Evolutionary conservation across 2,797 vertebrate species (phyloP), one percentile per base, ranked within the genome.

Genomic region (Schizopygopsis pylzovi): DNA sequence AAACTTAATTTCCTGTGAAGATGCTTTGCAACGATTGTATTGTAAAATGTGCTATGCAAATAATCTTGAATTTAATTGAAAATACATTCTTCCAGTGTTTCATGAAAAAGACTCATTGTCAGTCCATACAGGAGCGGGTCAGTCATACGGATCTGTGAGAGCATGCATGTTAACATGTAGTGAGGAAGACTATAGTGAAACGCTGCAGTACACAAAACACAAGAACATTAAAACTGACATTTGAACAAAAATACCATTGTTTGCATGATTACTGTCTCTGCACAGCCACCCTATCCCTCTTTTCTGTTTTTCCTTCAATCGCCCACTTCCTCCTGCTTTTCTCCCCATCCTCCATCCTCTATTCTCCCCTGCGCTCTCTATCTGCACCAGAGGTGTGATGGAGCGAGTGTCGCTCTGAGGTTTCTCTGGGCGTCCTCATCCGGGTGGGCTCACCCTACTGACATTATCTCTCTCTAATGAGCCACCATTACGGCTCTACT

Each of bases 391-490:
- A 79, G 85, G 87, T 65, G 43, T 54, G 81, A 76, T 78, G 85
- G 73, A 81, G 73, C 54, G 79, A 86, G 63, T 52, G 47, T 75
- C 52, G 86, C 83, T 81, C 43, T 77, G 63, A 87, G 84, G 81
- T 68, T 75, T 84, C 86, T 89, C 75, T 61, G 63, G 79, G 84
- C 76, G 70, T 84, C 83, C 61, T 63, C 43, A 28, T 28, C 56
- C 59, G 20, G 80, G 70, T 67, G 47, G 56, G 59, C 61, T 82
- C 63, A 45, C 77, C 78, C 86, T 70, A 78, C 84, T 86, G 82
- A 83, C 86, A 86, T 75, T 78, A 81, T 79, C 68, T 70, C 75
- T 65, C 41, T 86, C 73, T 89, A 89, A 89, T 85, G 88, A 89
- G 84, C 75, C 16, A 12, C 82, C 82, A 89, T 85, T 83, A 85